Conservation (phyloP, 1,140 invertebrate genomes). For the Halyomorpha halys region DNA sequence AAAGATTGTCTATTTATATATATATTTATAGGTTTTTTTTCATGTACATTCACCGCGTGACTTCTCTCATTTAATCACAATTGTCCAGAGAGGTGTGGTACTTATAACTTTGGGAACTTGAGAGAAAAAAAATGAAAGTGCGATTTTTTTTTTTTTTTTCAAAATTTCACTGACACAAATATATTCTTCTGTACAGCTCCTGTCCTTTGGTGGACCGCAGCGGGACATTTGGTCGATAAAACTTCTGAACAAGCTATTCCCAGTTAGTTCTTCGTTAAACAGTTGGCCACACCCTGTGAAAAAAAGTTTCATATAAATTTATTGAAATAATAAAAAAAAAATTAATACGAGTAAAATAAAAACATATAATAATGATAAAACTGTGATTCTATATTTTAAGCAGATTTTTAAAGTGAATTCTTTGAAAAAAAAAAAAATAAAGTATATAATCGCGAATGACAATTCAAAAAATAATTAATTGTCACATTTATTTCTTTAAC, state of each 20-base stretch:
- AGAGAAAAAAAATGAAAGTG: background rate
- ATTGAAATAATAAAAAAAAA: too few relatives aligned
- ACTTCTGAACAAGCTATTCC: conserved; percentile 10
- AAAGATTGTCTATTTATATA: conserved; percentile 24
- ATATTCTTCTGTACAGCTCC: background rate
- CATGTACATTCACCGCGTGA: background rate
- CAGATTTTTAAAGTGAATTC: too few relatives aligned
- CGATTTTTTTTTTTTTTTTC: background rate
- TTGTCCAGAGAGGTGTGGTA: background rate
- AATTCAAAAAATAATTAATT: too few relatives aligned
- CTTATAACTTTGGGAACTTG: conserved; percentile 4
- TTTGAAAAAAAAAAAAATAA: too few relatives aligned
- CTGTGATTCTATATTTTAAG: too few relatives aligned
- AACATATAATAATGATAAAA: too few relatives aligned
- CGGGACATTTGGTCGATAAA: conserved; percentile 17
- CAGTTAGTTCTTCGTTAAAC: conserved; percentile 41
- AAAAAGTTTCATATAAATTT: conserved; percentile 30
- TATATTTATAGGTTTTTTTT: conserved; percentile 7
- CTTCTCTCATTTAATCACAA: background rate
- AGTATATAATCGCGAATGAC: too few relatives aligned
- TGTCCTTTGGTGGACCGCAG: background rate
- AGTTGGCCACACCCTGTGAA: conserved; percentile 50
- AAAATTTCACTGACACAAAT: conserved; percentile 9
- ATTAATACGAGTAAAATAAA: too few relatives aligned
- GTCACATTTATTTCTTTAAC: too few relatives aligned